phyloP scores from a whole-genome alignment of 2,797 vertebrate genomes.

The Sebastes dallii region DNA sequence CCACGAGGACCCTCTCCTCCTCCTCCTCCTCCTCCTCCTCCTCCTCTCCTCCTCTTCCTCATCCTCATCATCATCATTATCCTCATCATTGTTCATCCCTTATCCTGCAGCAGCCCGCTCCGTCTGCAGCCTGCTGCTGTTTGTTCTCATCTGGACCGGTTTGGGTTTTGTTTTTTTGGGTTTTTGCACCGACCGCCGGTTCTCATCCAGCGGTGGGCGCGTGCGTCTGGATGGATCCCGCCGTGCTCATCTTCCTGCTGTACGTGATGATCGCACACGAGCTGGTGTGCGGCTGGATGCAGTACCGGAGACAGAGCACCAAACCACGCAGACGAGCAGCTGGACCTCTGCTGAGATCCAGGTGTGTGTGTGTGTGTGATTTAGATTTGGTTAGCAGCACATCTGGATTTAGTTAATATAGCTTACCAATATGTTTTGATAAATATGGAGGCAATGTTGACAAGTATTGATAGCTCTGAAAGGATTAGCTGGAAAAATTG shows the following conservation, averaged over 20 bases:
- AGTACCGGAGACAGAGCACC: constrained; percentile 82
- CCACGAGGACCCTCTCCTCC: neutral
- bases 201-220: constrained; percentile 6
- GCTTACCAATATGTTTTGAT: neutral
- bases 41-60: neutral
- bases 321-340: constrained; percentile 79
- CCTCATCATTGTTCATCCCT: neutral
- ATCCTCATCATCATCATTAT: neutral
- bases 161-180: too few relatives aligned
- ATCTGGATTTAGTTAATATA: neutral
- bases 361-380: constrained; percentile 73
- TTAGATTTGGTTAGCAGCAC: neutral
- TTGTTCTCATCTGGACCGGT: neutral
- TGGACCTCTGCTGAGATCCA: constrained; percentile 79
- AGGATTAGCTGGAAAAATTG: neutral
- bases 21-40: neutral
- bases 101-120: neutral
- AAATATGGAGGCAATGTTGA: neutral
- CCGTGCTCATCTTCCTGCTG: constrained; percentile 89
- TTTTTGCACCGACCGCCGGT: neutral
- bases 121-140: neutral
- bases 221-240: constrained; percentile 84
- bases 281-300: constrained; percentile 90
- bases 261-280: constrained; percentile 92
- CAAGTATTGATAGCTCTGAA: neutral